Evolutionary conservation across 2,888 invertebrate species (phyloP).

Genomic region (Stegana nigrithorax): DNA sequence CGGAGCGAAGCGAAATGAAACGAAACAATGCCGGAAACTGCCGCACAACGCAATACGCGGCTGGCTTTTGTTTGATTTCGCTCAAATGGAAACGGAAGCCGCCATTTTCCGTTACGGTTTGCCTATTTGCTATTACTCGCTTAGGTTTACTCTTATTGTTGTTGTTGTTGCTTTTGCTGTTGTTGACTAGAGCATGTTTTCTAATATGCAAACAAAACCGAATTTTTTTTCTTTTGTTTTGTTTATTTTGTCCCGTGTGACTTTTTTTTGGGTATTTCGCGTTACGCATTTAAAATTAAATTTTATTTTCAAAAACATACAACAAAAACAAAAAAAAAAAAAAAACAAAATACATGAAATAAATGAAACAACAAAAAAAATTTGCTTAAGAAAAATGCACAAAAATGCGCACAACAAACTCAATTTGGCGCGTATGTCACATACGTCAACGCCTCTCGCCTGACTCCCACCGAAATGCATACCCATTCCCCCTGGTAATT

Average conservation of each 20-base stretch:
- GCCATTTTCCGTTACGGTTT: slow-evolving; percentile 2
- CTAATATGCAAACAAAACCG: not conserved
- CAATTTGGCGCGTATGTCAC: slow-evolving; percentile 54
- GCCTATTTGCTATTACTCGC: not conserved
- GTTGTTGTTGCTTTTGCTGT: not conserved
- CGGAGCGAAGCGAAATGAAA: slow-evolving; percentile 27
- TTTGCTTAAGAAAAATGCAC: not conserved
- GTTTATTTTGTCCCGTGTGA: not conserved
- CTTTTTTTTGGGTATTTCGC: not conserved
- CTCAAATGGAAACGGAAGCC: slow-evolving; percentile 46
- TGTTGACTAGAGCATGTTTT: not conserved
- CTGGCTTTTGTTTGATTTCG: slow-evolving; percentile 51
- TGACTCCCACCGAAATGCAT: slow-evolving; percentile 42
- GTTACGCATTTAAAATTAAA: not conserved
- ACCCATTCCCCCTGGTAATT: slow-evolving; percentile 41
- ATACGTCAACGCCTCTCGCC: slow-evolving; percentile 52
- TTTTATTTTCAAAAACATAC: not conserved
- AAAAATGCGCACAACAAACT: slow-evolving; percentile 33
- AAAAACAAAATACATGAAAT: not conserved
- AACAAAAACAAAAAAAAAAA: not conserved
- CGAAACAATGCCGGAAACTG: slow-evolving; percentile 20
- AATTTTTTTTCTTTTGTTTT: not conserved
- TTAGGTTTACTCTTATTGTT: not conserved
- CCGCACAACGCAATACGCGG: slow-evolving; percentile 24
- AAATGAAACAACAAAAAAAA: too few relatives aligned